A percentile compares a stretch with the other conserved stretches of the same genome.
Evolutionary conservation across 2,888 invertebrate genomes (phyloP).

Genomic region (Sclerodermus sp.): DNA sequence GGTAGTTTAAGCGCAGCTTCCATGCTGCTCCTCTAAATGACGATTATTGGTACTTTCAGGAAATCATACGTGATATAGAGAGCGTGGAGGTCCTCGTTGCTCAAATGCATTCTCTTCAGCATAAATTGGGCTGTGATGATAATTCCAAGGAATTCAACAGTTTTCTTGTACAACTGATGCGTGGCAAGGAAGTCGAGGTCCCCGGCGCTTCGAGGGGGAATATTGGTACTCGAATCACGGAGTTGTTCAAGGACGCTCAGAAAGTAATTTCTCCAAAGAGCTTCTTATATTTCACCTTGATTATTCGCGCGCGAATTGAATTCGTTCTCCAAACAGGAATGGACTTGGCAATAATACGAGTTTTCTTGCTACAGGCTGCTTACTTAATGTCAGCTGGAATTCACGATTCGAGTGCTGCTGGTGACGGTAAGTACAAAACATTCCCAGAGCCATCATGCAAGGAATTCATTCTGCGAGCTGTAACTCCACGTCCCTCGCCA

Average conservation of each 20-base stretch:
- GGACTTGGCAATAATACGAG: too few species aligned
- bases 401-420: constrained; percentile 36
- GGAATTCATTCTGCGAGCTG: constrained; percentile 69
- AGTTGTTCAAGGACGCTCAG: constrained; percentile 65
- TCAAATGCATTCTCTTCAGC: constrained; percentile 62
- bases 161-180: constrained; percentile 60
- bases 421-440: constrained; percentile 38
- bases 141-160: constrained; percentile 54
- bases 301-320: too few species aligned
- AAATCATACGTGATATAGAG: constrained; percentile 54
- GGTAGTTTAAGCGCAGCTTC: too few species aligned
- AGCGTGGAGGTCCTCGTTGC: constrained; percentile 60
- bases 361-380: constrained; percentile 56
- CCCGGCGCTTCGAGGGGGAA: constrained; percentile 62
- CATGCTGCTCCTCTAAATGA: too few species aligned
- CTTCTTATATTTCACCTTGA: too few species aligned
- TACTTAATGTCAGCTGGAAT: constrained; percentile 56
- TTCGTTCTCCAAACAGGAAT: too few species aligned
- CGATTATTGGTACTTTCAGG: too few species aligned
- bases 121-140: constrained; percentile 58
- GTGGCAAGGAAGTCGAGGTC: constrained; percentile 65
- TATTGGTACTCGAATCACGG: constrained; percentile 62
- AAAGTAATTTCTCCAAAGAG: constrained; percentile 59
- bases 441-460: constrained; percentile 64
- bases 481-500: constrained; percentile 64